These are phyloP conservation scores for Scaptomyza montana DNA, from an alignment of 1,140 invertebrate genomes.

Conservation along the genomic window DNA sequence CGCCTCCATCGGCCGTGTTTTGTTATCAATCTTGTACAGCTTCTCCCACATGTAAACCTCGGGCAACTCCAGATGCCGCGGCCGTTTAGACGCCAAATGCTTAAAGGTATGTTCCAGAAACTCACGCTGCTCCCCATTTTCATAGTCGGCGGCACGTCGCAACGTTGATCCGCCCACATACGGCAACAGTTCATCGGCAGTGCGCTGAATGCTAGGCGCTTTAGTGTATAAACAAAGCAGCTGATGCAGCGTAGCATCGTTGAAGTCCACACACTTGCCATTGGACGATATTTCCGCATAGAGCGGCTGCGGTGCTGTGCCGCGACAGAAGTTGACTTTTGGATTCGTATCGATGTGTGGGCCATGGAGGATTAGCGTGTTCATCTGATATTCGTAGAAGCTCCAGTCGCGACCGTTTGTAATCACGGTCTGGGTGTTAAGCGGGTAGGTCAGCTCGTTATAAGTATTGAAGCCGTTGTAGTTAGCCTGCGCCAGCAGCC, in stretches of 20 bases:
- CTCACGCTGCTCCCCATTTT: conserved; percentile 86
- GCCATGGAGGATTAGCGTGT: conserved; percentile 89
- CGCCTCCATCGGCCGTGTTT: conserved; percentile 88
- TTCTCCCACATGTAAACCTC: conserved; percentile 91
- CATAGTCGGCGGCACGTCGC: conserved; percentile 87
- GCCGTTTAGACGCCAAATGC: conserved; percentile 87
- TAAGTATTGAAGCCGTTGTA: conserved; percentile 95
- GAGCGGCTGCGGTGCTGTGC: conserved; percentile 88
- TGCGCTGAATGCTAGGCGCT: conserved; percentile 86
- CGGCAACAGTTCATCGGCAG: conserved; percentile 87
- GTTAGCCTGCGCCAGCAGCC: conserved; percentile 91
- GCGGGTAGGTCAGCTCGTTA: conserved; percentile 94
- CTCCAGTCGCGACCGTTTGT: conserved; percentile 93
- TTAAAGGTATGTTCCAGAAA: conserved; percentile 90
- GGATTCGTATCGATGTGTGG: conserved; percentile 87
- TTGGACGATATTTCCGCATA: conserved; percentile 89
- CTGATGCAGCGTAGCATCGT: conserved; percentile 90
- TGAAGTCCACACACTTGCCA: conserved; percentile 90
- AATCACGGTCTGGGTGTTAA: conserved; percentile 92
- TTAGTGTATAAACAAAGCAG: conserved; percentile 91
- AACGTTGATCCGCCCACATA: conserved; percentile 86
- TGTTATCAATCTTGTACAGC: conserved; percentile 89
- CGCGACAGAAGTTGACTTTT: conserved; percentile 92
- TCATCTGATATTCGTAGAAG: conserved; percentile 95
- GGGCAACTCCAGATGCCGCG: conserved; percentile 85